These are phyloP conservation scores for Ormia ochracea DNA, from an alignment of 2,888 invertebrate species.

Conservation along the genomic window DNA sequence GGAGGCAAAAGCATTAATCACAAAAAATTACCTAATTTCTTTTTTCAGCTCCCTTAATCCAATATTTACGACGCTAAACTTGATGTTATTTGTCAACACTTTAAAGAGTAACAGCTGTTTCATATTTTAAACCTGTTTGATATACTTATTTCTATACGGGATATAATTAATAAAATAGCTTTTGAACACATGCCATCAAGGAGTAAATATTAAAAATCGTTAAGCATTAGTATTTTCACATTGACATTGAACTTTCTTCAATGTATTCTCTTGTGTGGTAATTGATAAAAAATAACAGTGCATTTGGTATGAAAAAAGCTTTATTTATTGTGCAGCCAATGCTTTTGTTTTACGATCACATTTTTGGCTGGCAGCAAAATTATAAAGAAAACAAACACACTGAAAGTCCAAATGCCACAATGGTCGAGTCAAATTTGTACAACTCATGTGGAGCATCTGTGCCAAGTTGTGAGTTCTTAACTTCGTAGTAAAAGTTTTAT, in stretches of 20 bases:
- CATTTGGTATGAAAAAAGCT: constrained; percentile 15
- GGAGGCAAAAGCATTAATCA: no score
- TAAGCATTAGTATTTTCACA: no score
- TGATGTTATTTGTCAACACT: no score
- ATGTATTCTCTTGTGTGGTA: not conserved
- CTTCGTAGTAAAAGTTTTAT: not conserved
- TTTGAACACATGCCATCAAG: no score
- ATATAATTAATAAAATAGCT: no score
- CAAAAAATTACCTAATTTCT: no score
- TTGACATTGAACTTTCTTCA: not conserved
- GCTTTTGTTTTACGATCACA: not conserved
- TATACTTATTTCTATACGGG: no score
- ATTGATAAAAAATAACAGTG: not conserved
- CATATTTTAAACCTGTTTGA: no score
- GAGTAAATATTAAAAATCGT: no score
- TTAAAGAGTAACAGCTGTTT: no score
- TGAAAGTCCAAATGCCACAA: not conserved
- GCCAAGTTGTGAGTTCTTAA: constrained; percentile 3
- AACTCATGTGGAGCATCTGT: not conserved
- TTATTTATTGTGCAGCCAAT: not conserved
- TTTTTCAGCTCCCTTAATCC: no score
- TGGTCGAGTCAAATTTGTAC: not conserved
- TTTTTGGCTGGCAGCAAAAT: constrained; percentile 1
- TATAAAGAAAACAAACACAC: not conserved
- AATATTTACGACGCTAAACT: no score